phyloP scores from a whole-genome alignment of 2,888 invertebrate genomes.

The Amorpha juglandis region DNA sequence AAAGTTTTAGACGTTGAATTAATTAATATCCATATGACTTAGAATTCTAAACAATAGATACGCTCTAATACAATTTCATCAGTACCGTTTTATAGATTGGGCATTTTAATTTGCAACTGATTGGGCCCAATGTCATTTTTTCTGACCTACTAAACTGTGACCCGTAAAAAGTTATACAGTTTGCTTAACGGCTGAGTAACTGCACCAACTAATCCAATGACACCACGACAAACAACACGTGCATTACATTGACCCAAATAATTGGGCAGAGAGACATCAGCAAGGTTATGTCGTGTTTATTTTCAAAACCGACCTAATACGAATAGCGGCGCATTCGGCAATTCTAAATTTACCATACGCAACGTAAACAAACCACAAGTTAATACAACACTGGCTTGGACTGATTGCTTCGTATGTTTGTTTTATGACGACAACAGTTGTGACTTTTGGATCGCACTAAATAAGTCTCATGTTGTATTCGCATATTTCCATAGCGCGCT shows the following conservation, averaged over 20 bases:
- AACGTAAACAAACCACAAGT: slow-evolving; percentile 80
- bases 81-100: slow-evolving; percentile 1
- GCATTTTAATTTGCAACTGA: neutral
- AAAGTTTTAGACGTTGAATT: neutral
- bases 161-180: slow-evolving; percentile 36
- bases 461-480: slow-evolving; percentile 63
- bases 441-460: slow-evolving; percentile 58
- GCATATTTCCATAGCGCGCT: slow-evolving; percentile 51
- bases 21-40: neutral
- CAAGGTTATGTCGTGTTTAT: slow-evolving; percentile 80
- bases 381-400: slow-evolving; percentile 59
- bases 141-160: slow-evolving; percentile 17
- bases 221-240: slow-evolving; percentile 71
- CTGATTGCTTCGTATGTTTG: slow-evolving; percentile 65
- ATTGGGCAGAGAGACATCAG: slow-evolving; percentile 69
- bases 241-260: slow-evolving; percentile 82
- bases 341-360: slow-evolving; percentile 77
- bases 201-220: slow-evolving; percentile 48
- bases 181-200: slow-evolving; percentile 38
- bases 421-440: slow-evolving; percentile 63
- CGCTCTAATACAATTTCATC: slow-evolving; percentile 3
- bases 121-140: slow-evolving; percentile 10
- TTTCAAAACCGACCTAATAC: slow-evolving; percentile 80
- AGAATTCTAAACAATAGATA: slow-evolving; percentile 8
- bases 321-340: slow-evolving; percentile 72